These are phyloP conservation scores for Thermophis baileyi DNA, from an alignment of 2,113 vertebrate species.

Conservation along the genomic window DNA sequence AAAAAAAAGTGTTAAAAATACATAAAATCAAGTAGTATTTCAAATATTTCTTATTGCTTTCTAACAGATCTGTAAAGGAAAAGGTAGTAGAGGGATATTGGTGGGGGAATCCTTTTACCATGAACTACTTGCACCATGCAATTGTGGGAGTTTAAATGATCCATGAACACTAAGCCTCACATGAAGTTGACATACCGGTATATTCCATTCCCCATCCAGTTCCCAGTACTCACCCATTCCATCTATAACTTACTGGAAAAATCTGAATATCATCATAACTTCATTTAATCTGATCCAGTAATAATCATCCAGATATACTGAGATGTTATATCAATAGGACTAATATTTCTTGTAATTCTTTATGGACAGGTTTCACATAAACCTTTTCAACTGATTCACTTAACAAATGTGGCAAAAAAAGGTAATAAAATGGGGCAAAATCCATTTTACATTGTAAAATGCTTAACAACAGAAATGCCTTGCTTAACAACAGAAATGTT, in stretches of 20 bases:
- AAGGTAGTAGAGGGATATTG: neutral
- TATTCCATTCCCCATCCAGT: neutral
- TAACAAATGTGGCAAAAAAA: neutral
- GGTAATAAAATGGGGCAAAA: too few relatives aligned
- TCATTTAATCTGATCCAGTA: neutral
- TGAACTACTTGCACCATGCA: neutral
- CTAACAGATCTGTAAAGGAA: neutral
- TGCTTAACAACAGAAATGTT: too few relatives aligned
- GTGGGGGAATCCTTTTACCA: neutral
- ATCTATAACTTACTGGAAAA: neutral
- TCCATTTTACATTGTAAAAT: too few relatives aligned
- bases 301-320: neutral
- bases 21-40: neutral
- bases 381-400: neutral
- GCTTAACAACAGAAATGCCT: too few relatives aligned
- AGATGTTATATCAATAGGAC: neutral
- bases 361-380: neutral
- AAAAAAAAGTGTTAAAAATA: neutral
- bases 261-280: neutral
- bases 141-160: neutral
- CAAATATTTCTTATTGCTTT: neutral
- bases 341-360: neutral
- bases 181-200: neutral
- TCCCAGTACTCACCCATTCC: neutral
- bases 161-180: neutral